Conservation (phyloP, 2,797 vertebrate genomes). For the Moxostoma hubbsi region DNA sequence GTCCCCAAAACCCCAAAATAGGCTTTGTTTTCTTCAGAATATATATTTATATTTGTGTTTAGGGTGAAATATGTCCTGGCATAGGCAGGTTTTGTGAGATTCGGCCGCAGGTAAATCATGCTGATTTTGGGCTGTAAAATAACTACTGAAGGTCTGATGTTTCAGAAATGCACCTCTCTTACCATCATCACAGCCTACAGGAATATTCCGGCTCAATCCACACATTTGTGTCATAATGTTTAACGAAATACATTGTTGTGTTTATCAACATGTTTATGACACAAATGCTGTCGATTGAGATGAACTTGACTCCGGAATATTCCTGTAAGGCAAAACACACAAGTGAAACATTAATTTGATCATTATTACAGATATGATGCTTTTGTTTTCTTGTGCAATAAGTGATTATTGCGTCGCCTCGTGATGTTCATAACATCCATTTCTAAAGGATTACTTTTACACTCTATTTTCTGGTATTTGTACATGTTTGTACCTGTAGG, state of each 20-base stretch:
- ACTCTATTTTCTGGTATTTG: conserved; percentile 60
- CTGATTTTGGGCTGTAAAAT: background rate
- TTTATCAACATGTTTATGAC: too few species aligned
- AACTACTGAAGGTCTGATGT: background rate
- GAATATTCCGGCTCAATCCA: too few species aligned
- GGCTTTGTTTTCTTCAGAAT: too few species aligned
- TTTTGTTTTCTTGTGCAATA: conserved; percentile 77
- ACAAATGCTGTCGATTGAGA: too few species aligned
- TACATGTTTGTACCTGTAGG: conserved; percentile 60
- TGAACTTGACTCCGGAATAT: too few species aligned
- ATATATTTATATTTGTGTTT: too few species aligned
- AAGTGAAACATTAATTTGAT: conserved; percentile 42
- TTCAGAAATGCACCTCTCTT: background rate
- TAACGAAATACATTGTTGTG: too few species aligned
- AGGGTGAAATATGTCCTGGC: too few species aligned
- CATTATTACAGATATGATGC: conserved; percentile 57
- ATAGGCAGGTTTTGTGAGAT: too few species aligned
- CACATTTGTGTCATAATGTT: too few species aligned
- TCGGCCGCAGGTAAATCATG: background rate
- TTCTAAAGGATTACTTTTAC: conserved; percentile 70
- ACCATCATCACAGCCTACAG: background rate
- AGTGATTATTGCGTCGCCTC: conserved; percentile 69
- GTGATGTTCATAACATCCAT: conserved; percentile 71
- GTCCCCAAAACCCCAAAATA: too few species aligned
- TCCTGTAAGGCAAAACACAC: too few species aligned